Evolutionary conservation across 1,140 invertebrate genomes (phyloP).

Genomic region (Drosophila ananassae): DNA sequence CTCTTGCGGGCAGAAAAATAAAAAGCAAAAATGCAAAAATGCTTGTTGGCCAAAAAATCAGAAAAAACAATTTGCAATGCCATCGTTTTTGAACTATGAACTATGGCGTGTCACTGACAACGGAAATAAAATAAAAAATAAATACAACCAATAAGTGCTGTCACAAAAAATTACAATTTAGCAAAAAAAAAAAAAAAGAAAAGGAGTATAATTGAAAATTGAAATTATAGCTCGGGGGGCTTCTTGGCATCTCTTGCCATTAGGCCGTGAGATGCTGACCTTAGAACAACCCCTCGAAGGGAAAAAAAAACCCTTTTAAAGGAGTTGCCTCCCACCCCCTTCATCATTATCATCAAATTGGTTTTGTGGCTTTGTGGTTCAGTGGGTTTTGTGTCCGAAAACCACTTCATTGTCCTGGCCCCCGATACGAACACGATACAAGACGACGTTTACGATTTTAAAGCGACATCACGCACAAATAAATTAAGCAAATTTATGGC

Average conservation of each 20-base stretch:
- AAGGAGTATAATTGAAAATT: neutral
- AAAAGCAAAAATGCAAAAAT: neutral
- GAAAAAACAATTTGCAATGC: neutral
- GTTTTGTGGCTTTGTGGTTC: conserved; percentile 68
- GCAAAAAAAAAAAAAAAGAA: too few species aligned
- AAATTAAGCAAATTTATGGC: conserved; percentile 79
- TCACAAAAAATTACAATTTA: neutral
- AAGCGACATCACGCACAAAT: conserved; percentile 68
- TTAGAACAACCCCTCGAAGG: conserved; percentile 9
- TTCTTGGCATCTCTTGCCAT: neutral
- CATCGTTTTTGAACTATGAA: conserved; percentile 7
- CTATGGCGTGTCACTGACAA: neutral
- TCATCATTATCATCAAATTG: conserved; percentile 65
- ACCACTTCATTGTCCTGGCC: conserved; percentile 25
- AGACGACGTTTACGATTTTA: conserved; percentile 49
- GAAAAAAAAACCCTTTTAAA: conserved; percentile 3
- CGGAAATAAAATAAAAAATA: neutral
- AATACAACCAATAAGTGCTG: neutral
- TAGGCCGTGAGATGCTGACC: conserved; percentile 5
- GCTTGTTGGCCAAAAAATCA: too few species aligned
- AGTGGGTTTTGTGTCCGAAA: conserved; percentile 3
- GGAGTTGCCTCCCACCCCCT: conserved; percentile 3
- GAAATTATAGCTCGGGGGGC: neutral
- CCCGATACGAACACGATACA: conserved; percentile 20
- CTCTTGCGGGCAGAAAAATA: conserved; percentile 14